Evolutionary conservation across 1,140 invertebrate species (phyloP).

Genomic region (Sminthurides bifidus): DNA sequence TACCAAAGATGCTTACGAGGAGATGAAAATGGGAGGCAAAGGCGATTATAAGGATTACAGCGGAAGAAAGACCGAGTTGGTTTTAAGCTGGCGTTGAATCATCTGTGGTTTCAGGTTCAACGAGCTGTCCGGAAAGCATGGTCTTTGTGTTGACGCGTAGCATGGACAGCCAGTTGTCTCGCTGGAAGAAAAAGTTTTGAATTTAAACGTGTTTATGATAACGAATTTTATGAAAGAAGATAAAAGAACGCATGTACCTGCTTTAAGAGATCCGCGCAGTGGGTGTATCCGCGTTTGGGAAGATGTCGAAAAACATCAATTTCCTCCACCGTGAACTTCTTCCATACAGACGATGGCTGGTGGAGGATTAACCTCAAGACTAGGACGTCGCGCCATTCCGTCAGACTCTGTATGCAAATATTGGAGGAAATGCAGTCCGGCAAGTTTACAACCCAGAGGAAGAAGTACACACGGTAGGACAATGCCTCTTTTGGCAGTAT

Average conservation of each 20-base stretch:
- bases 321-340: slow-evolving; percentile 43
- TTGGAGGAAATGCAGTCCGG: too few species aligned
- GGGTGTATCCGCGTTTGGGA: slow-evolving; percentile 24
- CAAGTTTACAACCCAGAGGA: too few species aligned
- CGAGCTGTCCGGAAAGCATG: slow-evolving; percentile 22
- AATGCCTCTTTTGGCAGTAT: too few species aligned
- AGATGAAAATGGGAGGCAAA: too few species aligned
- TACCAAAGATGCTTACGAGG: too few species aligned
- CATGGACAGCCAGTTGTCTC: slow-evolving; percentile 22
- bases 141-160: slow-evolving; percentile 25
- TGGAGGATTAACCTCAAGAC: slow-evolving; percentile 41
- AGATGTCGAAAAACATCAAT: slow-evolving; percentile 36
- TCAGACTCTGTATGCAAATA: slow-evolving; percentile 32
- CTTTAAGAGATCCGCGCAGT: slow-evolving; percentile 16
- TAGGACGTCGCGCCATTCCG: slow-evolving; percentile 35
- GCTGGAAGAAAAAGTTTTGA: slow-evolving; percentile 8
- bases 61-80: too few species aligned
- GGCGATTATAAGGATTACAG: too few species aligned
- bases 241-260: slow-evolving; percentile 14
- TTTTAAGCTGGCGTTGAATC: too few species aligned
- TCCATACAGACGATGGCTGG: slow-evolving; percentile 45
- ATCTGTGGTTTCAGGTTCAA: slow-evolving; percentile 21
- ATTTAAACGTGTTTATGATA: not conserved
- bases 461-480: not conserved
- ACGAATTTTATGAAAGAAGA: slow-evolving; percentile 7